Percentiles rank a stretch among this genome's conserved stretches.
phyloP scores from a whole-genome alignment of 2,113 vertebrate genomes.

The Dipodomys spectabilis region DNA sequence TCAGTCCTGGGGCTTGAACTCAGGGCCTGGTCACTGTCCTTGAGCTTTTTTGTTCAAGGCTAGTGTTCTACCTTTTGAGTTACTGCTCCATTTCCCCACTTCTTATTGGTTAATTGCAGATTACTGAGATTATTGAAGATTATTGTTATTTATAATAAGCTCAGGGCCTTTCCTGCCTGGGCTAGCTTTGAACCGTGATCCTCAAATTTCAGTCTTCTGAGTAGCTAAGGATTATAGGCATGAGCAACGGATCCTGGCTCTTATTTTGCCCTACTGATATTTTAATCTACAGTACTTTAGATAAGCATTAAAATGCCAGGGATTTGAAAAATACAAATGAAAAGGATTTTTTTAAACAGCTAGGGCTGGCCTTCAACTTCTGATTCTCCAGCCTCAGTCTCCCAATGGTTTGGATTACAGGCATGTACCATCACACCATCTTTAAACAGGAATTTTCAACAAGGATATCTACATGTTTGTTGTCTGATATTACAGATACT shows the following conservation, averaged over 20 bases:
- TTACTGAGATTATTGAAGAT: too few species aligned
- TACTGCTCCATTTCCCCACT: too few species aligned
- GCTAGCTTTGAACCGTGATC: too few species aligned
- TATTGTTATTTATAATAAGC: too few species aligned
- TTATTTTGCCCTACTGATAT: neutral
- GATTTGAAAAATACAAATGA: neutral
- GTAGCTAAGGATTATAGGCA: too few species aligned
- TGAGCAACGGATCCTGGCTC: neutral
- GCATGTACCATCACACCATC: neutral
- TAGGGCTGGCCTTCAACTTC: neutral
- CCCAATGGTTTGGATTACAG: neutral
- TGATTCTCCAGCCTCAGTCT: neutral
- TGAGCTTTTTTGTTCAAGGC: too few species aligned
- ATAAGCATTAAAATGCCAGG: slow-evolving; percentile 58
- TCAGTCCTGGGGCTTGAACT: too few species aligned
- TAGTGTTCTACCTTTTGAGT: too few species aligned
- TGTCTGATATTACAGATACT: neutral
- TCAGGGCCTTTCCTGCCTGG: too few species aligned
- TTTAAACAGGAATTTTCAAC: slow-evolving; percentile 4
- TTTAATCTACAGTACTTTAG: slow-evolving; percentile 35
- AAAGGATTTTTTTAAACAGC: neutral
- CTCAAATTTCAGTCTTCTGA: too few species aligned
- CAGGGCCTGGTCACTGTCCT: too few species aligned
- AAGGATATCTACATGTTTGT: neutral
- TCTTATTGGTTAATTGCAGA: too few species aligned